Conservation (phyloP, 1,140 invertebrate genomes). For the Agraylea sexmaculata region DNA sequence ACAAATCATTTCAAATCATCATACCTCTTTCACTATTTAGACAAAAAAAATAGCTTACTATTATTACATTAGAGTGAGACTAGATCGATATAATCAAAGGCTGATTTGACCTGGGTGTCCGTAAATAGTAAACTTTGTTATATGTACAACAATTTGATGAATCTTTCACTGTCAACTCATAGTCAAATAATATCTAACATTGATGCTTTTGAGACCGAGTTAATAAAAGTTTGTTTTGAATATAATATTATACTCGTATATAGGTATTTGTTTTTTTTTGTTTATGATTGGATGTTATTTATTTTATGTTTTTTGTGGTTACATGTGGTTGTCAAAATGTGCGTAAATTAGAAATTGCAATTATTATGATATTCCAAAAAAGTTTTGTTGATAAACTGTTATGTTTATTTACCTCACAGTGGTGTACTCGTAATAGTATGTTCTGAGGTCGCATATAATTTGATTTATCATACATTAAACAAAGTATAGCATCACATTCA, state of each 20-base stretch:
- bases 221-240: slow-evolving; percentile 11
- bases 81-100: slow-evolving; percentile 21
- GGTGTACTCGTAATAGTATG: slow-evolving; percentile 15
- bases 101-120: slow-evolving; percentile 40
- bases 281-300: slow-evolving; percentile 21
- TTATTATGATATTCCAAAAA: slow-evolving; percentile 20
- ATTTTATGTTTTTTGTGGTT: slow-evolving; percentile 22
- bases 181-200: background rate
- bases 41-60: too few species aligned
- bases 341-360: slow-evolving; percentile 23
- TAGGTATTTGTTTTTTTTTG: slow-evolving; percentile 9
- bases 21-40: too few species aligned
- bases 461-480: too few species aligned
- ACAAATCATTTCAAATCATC: too few species aligned
- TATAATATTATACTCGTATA: slow-evolving; percentile 12
- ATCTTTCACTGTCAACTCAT: background rate
- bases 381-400: slow-evolving; percentile 19
- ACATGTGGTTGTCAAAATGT: slow-evolving; percentile 22
- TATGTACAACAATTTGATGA: slow-evolving; percentile 11
- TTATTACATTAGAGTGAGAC: too few species aligned
- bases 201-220: background rate
- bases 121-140: slow-evolving; percentile 18
- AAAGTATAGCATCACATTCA: too few species aligned
- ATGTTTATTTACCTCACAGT: slow-evolving; percentile 21
- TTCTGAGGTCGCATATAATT: slow-evolving; percentile 7